Conservation (phyloP, 2,797 vertebrate genomes). For the Mus caroli region DNA sequence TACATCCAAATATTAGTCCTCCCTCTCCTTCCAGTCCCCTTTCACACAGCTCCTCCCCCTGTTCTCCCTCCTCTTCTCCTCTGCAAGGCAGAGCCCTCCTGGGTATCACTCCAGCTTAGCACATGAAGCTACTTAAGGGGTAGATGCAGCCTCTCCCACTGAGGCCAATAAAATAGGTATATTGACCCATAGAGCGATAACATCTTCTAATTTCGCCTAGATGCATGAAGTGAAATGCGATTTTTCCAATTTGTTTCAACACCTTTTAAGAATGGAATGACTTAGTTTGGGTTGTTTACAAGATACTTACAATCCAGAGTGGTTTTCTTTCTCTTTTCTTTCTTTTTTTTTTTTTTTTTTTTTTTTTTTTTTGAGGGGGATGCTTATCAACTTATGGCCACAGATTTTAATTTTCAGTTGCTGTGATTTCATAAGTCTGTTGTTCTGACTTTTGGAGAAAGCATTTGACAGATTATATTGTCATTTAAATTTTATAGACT, state of each 20-base stretch:
- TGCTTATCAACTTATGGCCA: background rate
- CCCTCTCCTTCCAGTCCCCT: too few species aligned
- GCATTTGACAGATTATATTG: constrained; percentile 55
- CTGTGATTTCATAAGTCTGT: constrained; percentile 17
- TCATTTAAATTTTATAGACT: constrained; percentile 33
- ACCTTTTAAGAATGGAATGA: background rate
- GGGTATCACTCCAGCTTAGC: too few species aligned
- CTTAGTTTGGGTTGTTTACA: background rate
- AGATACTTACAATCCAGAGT: background rate
- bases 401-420: constrained; percentile 60
- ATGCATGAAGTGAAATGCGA: background rate
- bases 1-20: too few species aligned
- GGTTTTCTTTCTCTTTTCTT: background rate
- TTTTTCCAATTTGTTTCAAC: constrained; percentile 42
- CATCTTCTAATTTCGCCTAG: constrained; percentile 37
- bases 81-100: too few species aligned
- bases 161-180: background rate
- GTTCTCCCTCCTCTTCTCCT: too few species aligned
- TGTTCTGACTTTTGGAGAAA: constrained; percentile 23
- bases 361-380: background rate
- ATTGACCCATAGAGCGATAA: constrained; percentile 37
- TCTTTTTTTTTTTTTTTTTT: background rate
- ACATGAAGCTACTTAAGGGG: too few species aligned
- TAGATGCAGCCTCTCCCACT: too few species aligned
- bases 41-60: too few species aligned